Base-by-base conservation (phyloP, 2,797 vertebrate species). In the Podarcis lilfordi region DNA sequence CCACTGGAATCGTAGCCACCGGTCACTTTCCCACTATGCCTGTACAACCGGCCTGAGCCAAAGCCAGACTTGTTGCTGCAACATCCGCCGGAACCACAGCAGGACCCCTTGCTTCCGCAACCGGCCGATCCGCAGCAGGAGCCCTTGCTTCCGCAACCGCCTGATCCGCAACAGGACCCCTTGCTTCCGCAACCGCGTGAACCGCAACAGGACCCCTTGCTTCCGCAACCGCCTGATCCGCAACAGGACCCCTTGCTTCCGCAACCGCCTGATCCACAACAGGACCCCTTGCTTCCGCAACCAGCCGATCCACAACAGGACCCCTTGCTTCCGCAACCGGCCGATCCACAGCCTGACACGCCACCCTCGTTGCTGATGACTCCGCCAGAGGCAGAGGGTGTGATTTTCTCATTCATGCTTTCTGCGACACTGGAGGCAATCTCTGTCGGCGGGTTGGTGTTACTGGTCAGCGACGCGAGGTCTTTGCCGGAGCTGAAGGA, bases 1-100 rank as follows among this genome's bases (percentile, higher is more conserved):
- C 80, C 72, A 23, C 88, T 86, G 2, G 88, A 85, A 50, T 89
- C 88, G 4, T 76, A 81, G 13, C 68, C 43, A 1, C 71, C 78
- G 0, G 43, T 21, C 7, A 37, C 45, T 85, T 86, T 89, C 25
- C 84, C 27, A 5, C 35, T 81, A 1, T 10, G 75, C 69, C 83
- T 76, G 9, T 69, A 69, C 27, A 75, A 71, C 10, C 81, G 64
- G 35, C 72, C 72, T 74, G 71, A 71, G 7, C 75, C 81, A 7
- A 5, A 59, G 10, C 74, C 11, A 29, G 0, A 15, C 13, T 74
- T 74, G 6, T 8, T 32, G 15, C 35, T 74, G 72, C 50, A 50
- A 50, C 50, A 55, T 55, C 50, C 50, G 11, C 45, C 45, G 45
- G 45, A 50, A 50, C 45, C 45, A 50, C 50, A 50, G 50, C 50